Percentiles rank a stretch among this genome's conserved stretches.
phyloP scores from a whole-genome alignment of 2,888 invertebrate species.

The Clanis bilineata region DNA sequence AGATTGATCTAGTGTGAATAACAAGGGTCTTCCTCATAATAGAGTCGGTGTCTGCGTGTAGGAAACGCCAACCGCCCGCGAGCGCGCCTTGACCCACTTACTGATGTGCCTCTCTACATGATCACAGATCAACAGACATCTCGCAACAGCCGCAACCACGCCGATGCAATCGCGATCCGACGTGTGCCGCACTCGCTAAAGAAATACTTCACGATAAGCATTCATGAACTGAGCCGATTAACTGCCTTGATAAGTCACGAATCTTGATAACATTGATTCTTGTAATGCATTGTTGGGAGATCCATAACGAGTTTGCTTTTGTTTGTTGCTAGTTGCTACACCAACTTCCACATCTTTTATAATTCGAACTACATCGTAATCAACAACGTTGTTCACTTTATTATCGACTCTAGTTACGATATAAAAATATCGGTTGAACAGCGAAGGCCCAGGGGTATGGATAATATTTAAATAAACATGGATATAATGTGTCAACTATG shows the following conservation, averaged over 20 bases:
- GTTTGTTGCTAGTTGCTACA: background rate
- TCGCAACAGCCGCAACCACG: conserved; percentile 53
- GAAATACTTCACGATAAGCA: conserved; percentile 4
- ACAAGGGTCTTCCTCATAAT: conserved; percentile 68
- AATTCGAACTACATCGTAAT: background rate
- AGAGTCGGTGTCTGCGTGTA: conserved; percentile 50
- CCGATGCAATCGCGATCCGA: conserved; percentile 38
- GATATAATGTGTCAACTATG: conserved; percentile 51
- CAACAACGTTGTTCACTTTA: background rate
- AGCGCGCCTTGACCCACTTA: conserved; percentile 75
- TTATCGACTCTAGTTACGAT: background rate
- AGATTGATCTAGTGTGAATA: conserved; percentile 47
- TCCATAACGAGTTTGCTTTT: background rate
- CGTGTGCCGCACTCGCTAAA: conserved; percentile 8
- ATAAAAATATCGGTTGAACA: background rate
- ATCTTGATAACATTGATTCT: conserved; percentile 4
- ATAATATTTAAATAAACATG: conserved; percentile 27
- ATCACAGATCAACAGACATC: conserved; percentile 39
- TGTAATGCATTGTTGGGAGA: background rate
- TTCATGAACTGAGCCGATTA: conserved; percentile 4
- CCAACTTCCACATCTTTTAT: background rate
- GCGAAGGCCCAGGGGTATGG: conserved; percentile 4
- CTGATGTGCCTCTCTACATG: conserved; percentile 36
- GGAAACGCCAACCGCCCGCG: conserved; percentile 65
- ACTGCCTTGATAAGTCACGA: conserved; percentile 6